Base-by-base conservation (phyloP, 92 coral and sea anemone genomes). In the Actinernus sp. region DNA sequence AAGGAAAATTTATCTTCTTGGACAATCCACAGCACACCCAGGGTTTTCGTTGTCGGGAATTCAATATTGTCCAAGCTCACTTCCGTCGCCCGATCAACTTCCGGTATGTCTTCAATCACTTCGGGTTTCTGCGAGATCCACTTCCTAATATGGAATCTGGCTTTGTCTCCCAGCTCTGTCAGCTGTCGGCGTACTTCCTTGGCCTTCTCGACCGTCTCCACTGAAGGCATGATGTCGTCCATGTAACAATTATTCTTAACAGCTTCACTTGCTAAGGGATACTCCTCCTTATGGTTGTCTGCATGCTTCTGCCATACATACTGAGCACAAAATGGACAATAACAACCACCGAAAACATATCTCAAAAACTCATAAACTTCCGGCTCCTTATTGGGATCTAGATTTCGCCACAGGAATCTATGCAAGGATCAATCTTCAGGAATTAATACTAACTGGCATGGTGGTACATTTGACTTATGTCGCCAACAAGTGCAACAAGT, bases 271-370 rank as follows among this genome's bases (percentile, higher is more conserved):
- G 73, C 73, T 38, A 74, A 31, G 1, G 64, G 73, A 31, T 40
- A 49, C 7, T 33, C 32, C 20, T 23, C 36, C 31, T 20, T 6
- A 43, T 60, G 55, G 5, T 34, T 26, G 19, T 74, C 64, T 29
- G 73, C 58, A 31, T 74, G 79, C 1, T 51, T 79, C 21, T 58
- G 79, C 85, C 85, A 76, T 0, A 63, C 57, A 39, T 69, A 71
- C 29, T 85, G 92, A 10, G 65, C 79, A 20, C 71, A 58, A 56
- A 67, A 80, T 4, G 83, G 87, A 45, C 88, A 74, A 31, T 86
- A 86, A 41, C 92, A 80, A 10, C 92, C 83, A 8, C 92, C 78
- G 49, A 85, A 85, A 11, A 85, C 71, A 16, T 79, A 82, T 20
- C 71, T 46, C 5, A 75, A 31, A 41, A 79, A 86, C 32, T 81